Base-by-base conservation (phyloP, 2,113 vertebrate species). In the Chaenocephalus aceratus region DNA sequence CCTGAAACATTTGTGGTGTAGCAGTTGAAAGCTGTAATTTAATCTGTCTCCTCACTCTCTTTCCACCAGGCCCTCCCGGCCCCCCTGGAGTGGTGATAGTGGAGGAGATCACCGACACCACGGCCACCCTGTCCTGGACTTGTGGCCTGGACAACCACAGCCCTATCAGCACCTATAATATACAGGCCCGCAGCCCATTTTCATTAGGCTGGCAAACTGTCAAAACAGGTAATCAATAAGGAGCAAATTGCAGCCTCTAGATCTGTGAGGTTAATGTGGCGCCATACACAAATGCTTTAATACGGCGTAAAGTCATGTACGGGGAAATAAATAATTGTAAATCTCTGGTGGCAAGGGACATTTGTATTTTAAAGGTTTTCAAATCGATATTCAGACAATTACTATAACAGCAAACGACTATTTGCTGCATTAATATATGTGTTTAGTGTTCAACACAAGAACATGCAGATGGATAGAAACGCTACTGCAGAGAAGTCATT, bases 201-300 rank as follows among this genome's bases (percentile, higher is more conserved):
- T 99, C 98, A 82, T 94, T 99, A 91, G 98, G 98, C 83, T 99
- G 98, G 98, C 98, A 99, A 93, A 97, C 95, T 0, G 97, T 99
- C 81, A 90, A 85, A 92, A 99, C 98, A 95, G 97, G 98, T 99
- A 95, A 96, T 92, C 85, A 86, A 89, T 91, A 83, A 65, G 44
- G 18, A 78, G 70, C 23, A 83, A 87, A 88, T 77, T 82, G 79
- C 79, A 64, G 48, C 60, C 66, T 85, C 69, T 82, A 59, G 68
- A 76, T 84, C 60, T 53, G 13, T 58, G 60, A 71, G 69, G 69
- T 86, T 75, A 75, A 84, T 79, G 52, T 48, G 73, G 57, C 51
- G 68, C 23, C 13, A 30, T 61, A 65, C 62, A 79, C 54, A 74
- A 72, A 69, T 59, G 60, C 54, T 18, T 30, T 71, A 84, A 82